Evolutionary conservation across 2,797 vertebrate species (phyloP).

Genomic region (Pelochelys cantorii): DNA sequence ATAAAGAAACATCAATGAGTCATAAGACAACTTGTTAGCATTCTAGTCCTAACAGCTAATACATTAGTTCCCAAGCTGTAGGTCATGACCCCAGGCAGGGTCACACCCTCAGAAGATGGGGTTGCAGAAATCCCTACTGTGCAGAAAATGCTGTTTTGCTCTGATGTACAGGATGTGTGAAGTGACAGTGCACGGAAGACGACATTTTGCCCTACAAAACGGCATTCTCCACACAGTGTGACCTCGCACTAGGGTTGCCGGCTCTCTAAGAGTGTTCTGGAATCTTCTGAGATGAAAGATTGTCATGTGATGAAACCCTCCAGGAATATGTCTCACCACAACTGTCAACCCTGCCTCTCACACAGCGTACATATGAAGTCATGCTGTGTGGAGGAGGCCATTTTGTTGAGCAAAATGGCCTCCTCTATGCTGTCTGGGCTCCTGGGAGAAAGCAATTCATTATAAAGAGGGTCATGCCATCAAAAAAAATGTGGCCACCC

Average conservation of each 20-base stretch:
- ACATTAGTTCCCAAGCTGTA: neutral
- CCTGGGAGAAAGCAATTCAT: neutral
- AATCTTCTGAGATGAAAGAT: no score
- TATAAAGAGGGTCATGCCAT: neutral
- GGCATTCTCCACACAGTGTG: neutral
- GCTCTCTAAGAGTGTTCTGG: no score
- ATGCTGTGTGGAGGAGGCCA: neutral
- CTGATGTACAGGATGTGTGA: neutral
- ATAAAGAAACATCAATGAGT: constrained; percentile 1
- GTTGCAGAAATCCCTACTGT: neutral
- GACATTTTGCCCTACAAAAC: neutral
- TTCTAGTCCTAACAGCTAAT: neutral
- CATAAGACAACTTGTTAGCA: neutral
- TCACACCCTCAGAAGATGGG: neutral
- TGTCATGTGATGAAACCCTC: no score
- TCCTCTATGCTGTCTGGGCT: neutral
- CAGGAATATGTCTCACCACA: no score
- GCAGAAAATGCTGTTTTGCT: neutral
- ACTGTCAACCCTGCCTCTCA: neutral
- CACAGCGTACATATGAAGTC: neutral
- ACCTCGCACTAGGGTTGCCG: neutral
- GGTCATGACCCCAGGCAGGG: neutral
- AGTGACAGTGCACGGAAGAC: neutral
- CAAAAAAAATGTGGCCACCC: neutral
- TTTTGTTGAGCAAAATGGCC: no score